Percentiles rank a stretch among this genome's conserved stretches.
Conservation (phyloP, 2,113 vertebrate genomes). For the Excalfactoria chinensis region DNA sequence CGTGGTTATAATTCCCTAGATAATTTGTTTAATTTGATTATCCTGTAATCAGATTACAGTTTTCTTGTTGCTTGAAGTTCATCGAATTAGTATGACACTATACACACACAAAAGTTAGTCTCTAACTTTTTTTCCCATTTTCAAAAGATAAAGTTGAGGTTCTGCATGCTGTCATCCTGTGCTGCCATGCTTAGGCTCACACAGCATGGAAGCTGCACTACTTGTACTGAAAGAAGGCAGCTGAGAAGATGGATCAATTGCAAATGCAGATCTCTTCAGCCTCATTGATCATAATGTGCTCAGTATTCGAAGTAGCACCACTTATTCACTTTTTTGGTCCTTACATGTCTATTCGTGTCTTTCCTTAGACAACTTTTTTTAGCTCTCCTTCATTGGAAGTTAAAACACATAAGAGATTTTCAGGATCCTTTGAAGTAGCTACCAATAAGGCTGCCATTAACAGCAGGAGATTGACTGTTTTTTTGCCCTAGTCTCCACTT, state of each 20-base stretch:
- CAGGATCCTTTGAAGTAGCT: background rate
- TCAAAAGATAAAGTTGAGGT: background rate
- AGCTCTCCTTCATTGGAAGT: background rate
- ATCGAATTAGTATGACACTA: background rate
- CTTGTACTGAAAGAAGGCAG: background rate
- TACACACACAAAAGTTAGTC: background rate
- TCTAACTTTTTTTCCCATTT: background rate
- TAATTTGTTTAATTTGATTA: background rate
- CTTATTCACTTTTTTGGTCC: background rate
- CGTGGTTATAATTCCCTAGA: background rate
- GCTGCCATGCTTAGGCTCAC: background rate
- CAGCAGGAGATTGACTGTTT: background rate
- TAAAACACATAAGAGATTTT: background rate
- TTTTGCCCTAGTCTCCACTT: background rate
- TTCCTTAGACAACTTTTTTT: background rate
- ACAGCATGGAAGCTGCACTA: background rate
- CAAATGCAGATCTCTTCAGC: background rate
- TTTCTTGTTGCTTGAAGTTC: background rate
- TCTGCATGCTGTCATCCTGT: background rate
- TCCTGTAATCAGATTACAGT: background rate
- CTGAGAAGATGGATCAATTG: background rate
- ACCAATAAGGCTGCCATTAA: background rate
- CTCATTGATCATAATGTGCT: background rate
- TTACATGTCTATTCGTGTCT: background rate
- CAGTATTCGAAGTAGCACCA: background rate